phyloP scores from a whole-genome alignment of 2,113 vertebrate genomes.

The Daphoenositta chrysoptera region DNA sequence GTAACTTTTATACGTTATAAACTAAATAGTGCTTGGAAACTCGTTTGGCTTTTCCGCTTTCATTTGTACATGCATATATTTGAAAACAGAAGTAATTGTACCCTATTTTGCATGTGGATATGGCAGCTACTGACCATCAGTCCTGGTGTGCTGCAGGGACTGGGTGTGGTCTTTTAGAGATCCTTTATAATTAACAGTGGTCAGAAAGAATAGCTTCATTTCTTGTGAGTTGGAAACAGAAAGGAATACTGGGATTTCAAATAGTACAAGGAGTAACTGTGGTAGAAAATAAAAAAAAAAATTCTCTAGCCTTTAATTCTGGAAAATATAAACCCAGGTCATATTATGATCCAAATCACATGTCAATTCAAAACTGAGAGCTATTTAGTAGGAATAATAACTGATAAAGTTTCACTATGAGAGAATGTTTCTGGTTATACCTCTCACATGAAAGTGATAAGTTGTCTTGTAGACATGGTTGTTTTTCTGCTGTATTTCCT shows the following conservation, averaged over 20 bases:
- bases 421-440: neutral
- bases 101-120: neutral
- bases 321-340: neutral
- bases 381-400: neutral
- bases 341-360: neutral
- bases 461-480: neutral
- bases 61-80: neutral
- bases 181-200: neutral
- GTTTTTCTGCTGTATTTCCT: neutral
- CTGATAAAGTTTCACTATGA: neutral
- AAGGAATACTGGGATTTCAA: neutral
- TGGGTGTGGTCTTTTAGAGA: neutral
- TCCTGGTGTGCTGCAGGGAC: neutral
- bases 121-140: neutral
- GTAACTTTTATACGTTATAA: neutral
- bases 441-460: neutral
- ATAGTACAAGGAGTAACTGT: rapidly evolving
- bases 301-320: neutral
- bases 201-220: neutral
- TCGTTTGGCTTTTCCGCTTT: neutral
- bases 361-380: neutral
- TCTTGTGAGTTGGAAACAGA: neutral
- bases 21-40: neutral
- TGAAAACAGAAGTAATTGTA: neutral
- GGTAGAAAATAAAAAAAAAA: neutral